These are phyloP conservation scores for Harpalus rubripes DNA, from an alignment of 2,888 invertebrate species.

Conservation along the genomic window DNA sequence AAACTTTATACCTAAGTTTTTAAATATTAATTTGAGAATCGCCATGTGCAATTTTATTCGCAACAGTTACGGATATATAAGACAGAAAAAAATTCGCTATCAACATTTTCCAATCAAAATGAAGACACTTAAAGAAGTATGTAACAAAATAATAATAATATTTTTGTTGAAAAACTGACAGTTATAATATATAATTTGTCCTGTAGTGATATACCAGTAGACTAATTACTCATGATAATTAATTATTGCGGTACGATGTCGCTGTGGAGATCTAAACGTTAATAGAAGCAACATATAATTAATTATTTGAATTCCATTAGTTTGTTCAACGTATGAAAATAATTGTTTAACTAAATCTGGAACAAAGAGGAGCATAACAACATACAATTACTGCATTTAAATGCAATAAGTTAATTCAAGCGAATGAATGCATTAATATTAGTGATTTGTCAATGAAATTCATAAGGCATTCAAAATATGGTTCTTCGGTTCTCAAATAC, in stretches of 20 bases:
- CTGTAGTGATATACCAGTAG: neutral
- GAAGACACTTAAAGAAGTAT: neutral
- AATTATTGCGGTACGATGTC: slow-evolving; percentile 29
- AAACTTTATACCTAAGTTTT: slow-evolving; percentile 23
- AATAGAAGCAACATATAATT: slow-evolving; percentile 44
- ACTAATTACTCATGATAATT: slow-evolving; percentile 42
- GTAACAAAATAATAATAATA: neutral
- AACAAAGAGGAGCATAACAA: neutral
- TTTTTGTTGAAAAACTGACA: neutral
- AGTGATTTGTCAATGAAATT: no score
- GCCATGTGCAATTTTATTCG: slow-evolving; percentile 28
- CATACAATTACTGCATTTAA: no score
- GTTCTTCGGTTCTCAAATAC: no score
- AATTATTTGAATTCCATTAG: slow-evolving; percentile 17
- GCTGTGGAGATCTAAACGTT: slow-evolving; percentile 1
- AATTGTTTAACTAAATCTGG: slow-evolving; percentile 19
- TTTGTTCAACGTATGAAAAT: slow-evolving; percentile 13
- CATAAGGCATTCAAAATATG: no score
- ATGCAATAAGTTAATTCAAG: no score
- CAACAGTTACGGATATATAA: neutral
- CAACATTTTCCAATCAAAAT: neutral
- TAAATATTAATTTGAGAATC: slow-evolving; percentile 21
- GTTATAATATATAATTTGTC: slow-evolving; percentile 22
- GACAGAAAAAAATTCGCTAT: neutral
- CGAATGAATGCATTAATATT: no score